Evolutionary conservation across 2,888 invertebrate species (phyloP), one percentile per base, ranked within the genome.

Genomic region (Andrena dorsata): DNA sequence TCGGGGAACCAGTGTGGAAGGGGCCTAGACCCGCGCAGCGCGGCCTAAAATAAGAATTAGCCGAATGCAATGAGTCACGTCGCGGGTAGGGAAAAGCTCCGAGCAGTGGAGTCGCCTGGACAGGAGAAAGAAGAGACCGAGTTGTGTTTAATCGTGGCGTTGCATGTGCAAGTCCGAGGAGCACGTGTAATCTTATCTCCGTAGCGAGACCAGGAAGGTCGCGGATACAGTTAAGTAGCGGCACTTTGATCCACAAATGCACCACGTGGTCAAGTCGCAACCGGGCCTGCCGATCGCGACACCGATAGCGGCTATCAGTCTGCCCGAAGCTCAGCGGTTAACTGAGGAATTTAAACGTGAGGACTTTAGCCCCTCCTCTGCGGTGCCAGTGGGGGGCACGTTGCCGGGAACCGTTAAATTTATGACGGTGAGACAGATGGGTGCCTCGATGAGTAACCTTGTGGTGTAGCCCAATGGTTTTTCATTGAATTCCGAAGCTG

Each of bases 201-300:
- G 41, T 2, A 8, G 47, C n/a, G 60, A 56, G 53, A 47, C 68
- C 28, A 75, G 83, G 71, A 82, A 68, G 63, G 65, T 61, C 68
- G 32, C 32, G 30, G 30, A 66, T 82, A 77, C 77, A 82, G 83
- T 77, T 82, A 82, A 32, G 13, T 83, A 83, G 83, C 83, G 77
- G 83, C 71, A 82, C 74, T 78, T 78, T 75, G 71, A 77, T 71
- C 74, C 75, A 69, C 71, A 68, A 71, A 47, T 61, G 35, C 32
- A 58, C 47, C 74, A 56, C 51, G 61, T 70, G 70, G 70, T 32
- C 76, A 26, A 60, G 30, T 47, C 13, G 35, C 30, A 2, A 61
- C 28, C 47, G 6, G 41, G 26, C 47, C 0, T 70, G 47, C 28
- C 47, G 13, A 35, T 71, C 20, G 28, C 7, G 13, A 10, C 2